Conservation (phyloP, 2,113 vertebrate species). For the Ochotona princeps region DNA sequence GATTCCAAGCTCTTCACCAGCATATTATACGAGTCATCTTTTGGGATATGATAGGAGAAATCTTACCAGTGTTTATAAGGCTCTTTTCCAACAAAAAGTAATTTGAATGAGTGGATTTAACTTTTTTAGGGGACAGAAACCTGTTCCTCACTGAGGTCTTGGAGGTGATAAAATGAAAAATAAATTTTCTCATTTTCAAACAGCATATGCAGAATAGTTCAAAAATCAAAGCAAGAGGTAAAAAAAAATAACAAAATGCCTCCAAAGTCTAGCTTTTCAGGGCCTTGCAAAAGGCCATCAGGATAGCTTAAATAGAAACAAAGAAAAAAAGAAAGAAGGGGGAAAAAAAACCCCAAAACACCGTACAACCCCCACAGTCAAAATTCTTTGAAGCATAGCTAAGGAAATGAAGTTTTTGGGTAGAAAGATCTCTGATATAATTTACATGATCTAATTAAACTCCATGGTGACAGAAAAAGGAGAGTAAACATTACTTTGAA, state of each 20-base stretch:
- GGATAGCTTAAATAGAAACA: neutral
- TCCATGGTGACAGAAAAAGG: conserved; percentile 57
- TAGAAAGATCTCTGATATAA: conserved; percentile 52
- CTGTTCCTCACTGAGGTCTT: conserved; percentile 30
- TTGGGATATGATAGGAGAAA: conserved; percentile 39
- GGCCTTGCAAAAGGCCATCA: conserved; percentile 37
- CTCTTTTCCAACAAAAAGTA: conserved; percentile 56
- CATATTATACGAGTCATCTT: conserved; percentile 42
- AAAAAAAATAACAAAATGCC: conserved; percentile 55
- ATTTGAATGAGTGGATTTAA: conserved; percentile 54
- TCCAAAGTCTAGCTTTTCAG: conserved; percentile 35
- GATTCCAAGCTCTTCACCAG: conserved; percentile 8
- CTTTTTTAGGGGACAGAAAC: conserved; percentile 27
- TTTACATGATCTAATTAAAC: conserved; percentile 72
- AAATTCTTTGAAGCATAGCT: conserved; percentile 52
- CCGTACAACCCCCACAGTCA: neutral
- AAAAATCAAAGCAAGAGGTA: conserved; percentile 36
- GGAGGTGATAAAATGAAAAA: conserved; percentile 33
- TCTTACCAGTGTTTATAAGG: conserved; percentile 29
- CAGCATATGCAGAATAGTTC: conserved; percentile 37
- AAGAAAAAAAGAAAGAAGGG: too few relatives aligned
- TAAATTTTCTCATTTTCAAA: conserved; percentile 6
- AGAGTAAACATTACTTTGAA: conserved; percentile 66
- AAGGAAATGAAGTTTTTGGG: conserved; percentile 35
- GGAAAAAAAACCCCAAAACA: neutral